These are phyloP conservation scores for Acanthaster planci DNA, from an alignment of 35 echinoderm and acorn worm species.

Conservation along the genomic window DNA sequence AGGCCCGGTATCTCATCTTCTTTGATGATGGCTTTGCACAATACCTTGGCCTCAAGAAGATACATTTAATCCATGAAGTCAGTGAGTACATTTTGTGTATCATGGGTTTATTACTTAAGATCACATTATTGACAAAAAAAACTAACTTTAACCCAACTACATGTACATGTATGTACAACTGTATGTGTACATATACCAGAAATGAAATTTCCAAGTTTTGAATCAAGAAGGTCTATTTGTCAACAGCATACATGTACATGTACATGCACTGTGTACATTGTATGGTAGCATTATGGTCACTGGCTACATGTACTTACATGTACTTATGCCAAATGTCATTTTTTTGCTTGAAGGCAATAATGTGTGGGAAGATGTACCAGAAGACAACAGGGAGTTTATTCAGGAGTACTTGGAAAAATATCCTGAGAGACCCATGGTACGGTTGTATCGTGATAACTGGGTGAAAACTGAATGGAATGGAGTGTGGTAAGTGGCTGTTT, in stretches of 20 bases:
- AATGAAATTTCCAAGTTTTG: not conserved
- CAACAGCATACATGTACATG: no score
- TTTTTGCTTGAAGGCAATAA: slow-evolving; percentile 49
- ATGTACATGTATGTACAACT: no score
- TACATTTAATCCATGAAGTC: slow-evolving; percentile 77
- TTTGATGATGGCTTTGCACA: slow-evolving; percentile 95
- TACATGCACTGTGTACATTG: no score
- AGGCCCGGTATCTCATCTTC: slow-evolving; percentile 80
- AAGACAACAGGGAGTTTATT: slow-evolving; percentile 73
- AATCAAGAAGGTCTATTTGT: not conserved
- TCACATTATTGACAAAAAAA: no score
- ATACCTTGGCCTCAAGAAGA: slow-evolving; percentile 68
- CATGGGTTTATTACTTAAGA: no score
- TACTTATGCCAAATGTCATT: not conserved
- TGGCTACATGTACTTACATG: not conserved
- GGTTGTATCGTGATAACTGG: slow-evolving; percentile 34
- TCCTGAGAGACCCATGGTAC: slow-evolving; percentile 83
- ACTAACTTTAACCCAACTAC: not conserved
- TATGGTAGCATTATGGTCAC: no score
- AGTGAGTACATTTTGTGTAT: slow-evolving; percentile 59
- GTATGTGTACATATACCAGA: not conserved
- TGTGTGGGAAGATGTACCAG: slow-evolving; percentile 92
- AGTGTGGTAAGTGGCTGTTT: slow-evolving; percentile 56
- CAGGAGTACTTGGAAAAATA: slow-evolving; percentile 85
- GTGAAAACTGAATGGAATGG: slow-evolving; percentile 89